A percentile compares a stretch with the other conserved stretches of the same genome.
phyloP scores from a whole-genome alignment of 64 coral and sea anemone species.

The Exaiptasia diaphana region DNA sequence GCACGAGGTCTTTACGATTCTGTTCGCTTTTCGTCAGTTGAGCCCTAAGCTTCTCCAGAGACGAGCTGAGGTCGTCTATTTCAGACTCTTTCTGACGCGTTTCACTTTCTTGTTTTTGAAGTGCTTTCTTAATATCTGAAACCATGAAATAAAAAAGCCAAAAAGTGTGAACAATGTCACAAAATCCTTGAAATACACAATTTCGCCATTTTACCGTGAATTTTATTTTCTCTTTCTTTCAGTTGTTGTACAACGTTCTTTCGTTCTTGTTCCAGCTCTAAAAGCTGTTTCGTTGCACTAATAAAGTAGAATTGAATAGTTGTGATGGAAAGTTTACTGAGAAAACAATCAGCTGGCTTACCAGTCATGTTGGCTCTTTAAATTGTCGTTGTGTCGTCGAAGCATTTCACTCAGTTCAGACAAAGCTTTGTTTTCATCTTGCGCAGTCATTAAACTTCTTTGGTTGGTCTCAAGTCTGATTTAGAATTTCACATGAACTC shows the following conservation, averaged over 20 bases:
- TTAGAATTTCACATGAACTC: not conserved
- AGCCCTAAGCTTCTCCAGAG: slow-evolving; percentile 29
- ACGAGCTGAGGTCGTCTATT: slow-evolving; percentile 52
- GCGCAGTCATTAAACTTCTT: slow-evolving; percentile 78
- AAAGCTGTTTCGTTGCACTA: slow-evolving; percentile 84
- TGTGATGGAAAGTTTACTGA: not conserved
- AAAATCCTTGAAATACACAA: too few relatives aligned
- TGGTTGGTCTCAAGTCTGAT: slow-evolving; percentile 81
- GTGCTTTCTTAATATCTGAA: not conserved
- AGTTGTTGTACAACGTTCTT: slow-evolving; percentile 78
- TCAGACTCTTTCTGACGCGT: slow-evolving; percentile 45
- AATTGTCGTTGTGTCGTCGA: slow-evolving; percentile 87
- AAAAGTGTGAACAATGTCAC: not conserved
- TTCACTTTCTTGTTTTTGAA: slow-evolving; percentile 45
- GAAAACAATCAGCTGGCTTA: slow-evolving; percentile 31
- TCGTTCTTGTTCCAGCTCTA: slow-evolving; percentile 72
- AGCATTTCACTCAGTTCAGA: slow-evolving; percentile 93
- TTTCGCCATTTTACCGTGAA: slow-evolving; percentile 72
- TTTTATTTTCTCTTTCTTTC: slow-evolving; percentile 70
- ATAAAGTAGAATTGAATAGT: not conserved
- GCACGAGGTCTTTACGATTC: not conserved
- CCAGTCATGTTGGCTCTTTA: slow-evolving; percentile 97
- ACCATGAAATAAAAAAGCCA: not conserved
- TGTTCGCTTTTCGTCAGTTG: not conserved
- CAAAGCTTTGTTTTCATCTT: slow-evolving; percentile 85